A percentile compares a stretch with the other conserved stretches of the same genome.
phyloP scores from a whole-genome alignment of 2,113 vertebrate genomes.

The Actinemys pallida region DNA sequence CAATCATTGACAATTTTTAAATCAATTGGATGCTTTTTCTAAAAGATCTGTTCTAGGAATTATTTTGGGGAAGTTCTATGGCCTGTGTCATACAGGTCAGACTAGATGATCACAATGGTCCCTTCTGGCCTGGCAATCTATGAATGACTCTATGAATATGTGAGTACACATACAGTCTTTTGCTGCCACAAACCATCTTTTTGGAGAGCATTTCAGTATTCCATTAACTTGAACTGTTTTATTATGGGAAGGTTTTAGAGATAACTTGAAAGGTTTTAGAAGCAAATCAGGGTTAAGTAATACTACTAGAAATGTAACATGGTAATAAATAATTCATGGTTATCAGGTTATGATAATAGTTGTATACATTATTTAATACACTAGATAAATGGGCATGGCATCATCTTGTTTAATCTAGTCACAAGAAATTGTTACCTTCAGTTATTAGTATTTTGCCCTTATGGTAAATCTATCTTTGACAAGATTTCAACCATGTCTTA shows the following conservation, averaged over 20 bases:
- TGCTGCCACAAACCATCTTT: not conserved
- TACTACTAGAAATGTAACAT: not conserved
- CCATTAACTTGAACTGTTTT: not conserved
- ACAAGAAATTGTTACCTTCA: not conserved
- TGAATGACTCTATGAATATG: not conserved
- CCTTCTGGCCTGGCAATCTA: not conserved
- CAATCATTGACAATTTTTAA: not conserved
- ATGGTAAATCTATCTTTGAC: not conserved
- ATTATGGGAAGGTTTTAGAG: not conserved
- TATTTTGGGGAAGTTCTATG: not conserved
- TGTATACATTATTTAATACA: not conserved
- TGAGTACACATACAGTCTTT: not conserved
- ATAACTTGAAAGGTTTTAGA: not conserved
- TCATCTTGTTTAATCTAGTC: not conserved
- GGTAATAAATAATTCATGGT: not conserved
- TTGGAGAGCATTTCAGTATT: not conserved
- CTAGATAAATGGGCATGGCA: accelerated
- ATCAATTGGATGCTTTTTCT: not conserved
- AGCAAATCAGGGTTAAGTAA: not conserved
- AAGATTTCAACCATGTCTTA: not conserved
- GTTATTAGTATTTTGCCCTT: not conserved
- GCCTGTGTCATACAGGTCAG: not conserved
- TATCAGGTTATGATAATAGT: not conserved
- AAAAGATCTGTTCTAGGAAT: not conserved
- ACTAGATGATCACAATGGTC: not conserved